Percentiles rank a stretch among this genome's conserved stretches.
These are phyloP conservation scores for Apantesis nais DNA, from an alignment of 2,888 invertebrate genomes.

Conservation along the genomic window DNA sequence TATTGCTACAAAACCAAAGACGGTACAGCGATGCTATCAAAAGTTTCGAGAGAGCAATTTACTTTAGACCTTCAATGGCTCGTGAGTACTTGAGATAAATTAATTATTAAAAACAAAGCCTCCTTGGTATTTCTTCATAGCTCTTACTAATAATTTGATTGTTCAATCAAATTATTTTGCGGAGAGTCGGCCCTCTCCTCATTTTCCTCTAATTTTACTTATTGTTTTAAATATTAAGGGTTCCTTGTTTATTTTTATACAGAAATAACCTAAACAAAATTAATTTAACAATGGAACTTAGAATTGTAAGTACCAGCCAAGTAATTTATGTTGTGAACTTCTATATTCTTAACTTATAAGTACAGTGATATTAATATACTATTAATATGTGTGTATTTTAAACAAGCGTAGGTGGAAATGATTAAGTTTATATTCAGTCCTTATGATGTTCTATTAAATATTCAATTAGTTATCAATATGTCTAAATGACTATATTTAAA, in stretches of 20 bases:
- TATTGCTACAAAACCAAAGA: constrained; percentile 95
- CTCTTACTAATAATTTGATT: constrained; percentile 53
- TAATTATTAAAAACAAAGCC: constrained; percentile 54
- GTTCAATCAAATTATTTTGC: constrained; percentile 48
- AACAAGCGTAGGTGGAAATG: constrained; percentile 3
- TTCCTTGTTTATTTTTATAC: constrained; percentile 31
- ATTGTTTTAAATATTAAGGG: constrained; percentile 40
- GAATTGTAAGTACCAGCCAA: constrained; percentile 18
- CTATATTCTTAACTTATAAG: constrained; percentile 22
- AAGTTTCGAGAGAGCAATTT: constrained; percentile 96
- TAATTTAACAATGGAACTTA: constrained; percentile 23
- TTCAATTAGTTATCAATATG: no score
- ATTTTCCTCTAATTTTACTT: constrained; percentile 44
- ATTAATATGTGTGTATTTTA: background rate
- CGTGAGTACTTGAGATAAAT: constrained; percentile 88
- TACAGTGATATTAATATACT: constrained; percentile 15
- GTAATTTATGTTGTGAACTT: constrained; percentile 30
- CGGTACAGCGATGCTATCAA: constrained; percentile 94
- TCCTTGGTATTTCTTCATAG: constrained; percentile 50
- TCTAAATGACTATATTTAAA: no score
- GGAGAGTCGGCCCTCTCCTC: constrained; percentile 36
- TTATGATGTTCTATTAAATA: background rate
- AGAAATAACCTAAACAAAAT: constrained; percentile 37
- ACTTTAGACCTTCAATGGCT: constrained; percentile 96
- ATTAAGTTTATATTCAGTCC: constrained; percentile 1